A percentile compares a stretch with the other conserved stretches of the same genome.
Evolutionary conservation across 1,140 invertebrate genomes (phyloP).

Genomic region (Tetramorium parvispinum): DNA sequence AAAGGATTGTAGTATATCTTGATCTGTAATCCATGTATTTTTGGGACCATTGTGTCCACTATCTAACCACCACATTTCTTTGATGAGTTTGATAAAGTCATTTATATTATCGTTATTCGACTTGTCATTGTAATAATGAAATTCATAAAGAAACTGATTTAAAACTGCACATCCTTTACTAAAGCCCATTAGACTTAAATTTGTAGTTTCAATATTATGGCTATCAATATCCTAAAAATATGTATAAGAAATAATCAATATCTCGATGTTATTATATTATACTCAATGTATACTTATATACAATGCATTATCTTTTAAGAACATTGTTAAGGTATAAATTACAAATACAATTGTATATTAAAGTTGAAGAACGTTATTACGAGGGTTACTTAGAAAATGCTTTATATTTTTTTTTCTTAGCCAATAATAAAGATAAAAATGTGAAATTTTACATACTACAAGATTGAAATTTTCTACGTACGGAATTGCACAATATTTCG

Average conservation of each 20-base stretch:
- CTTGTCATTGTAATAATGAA: slow-evolving; percentile 90
- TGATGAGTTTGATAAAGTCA: slow-evolving; percentile 88
- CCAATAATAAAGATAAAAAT: too few relatives aligned
- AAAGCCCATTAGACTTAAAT: slow-evolving; percentile 91
- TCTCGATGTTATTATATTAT: neutral
- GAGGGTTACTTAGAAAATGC: too few relatives aligned
- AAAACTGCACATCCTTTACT: slow-evolving; percentile 97
- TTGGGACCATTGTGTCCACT: slow-evolving; percentile 93
- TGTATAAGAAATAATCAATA: neutral
- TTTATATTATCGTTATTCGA: slow-evolving; percentile 85
- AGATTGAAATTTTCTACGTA: too few relatives aligned
- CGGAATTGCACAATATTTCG: too few relatives aligned
- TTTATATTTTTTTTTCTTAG: too few relatives aligned
- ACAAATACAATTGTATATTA: slow-evolving; percentile 12
- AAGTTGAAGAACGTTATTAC: neutral
- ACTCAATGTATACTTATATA: neutral
- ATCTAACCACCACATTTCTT: slow-evolving; percentile 94
- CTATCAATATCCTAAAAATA: slow-evolving; percentile 33
- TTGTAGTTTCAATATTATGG: slow-evolving; percentile 83
- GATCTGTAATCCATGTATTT: slow-evolving; percentile 94
- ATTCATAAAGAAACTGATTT: slow-evolving; percentile 95
- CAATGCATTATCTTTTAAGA: neutral
- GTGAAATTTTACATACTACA: too few relatives aligned
- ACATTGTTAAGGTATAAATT: neutral
- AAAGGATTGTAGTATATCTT: slow-evolving; percentile 89